phyloP scores from a whole-genome alignment of 2,797 vertebrate species.

The Betta splendens region DNA sequence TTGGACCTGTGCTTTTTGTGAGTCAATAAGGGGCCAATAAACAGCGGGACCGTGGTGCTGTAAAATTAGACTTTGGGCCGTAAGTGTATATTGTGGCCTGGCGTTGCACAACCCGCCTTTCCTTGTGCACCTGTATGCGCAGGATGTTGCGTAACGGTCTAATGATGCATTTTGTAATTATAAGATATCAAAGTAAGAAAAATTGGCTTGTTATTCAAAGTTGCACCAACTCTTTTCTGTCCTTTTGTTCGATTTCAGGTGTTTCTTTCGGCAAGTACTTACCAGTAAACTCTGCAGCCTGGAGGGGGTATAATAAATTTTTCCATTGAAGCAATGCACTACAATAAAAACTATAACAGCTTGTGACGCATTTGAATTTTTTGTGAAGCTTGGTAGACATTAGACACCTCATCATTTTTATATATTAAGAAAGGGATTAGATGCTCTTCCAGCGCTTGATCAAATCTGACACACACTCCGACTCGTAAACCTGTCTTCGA shows the following conservation, averaged over 20 bases:
- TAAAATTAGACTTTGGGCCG: slow-evolving; percentile 5
- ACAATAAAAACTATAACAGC: slow-evolving; percentile 3
- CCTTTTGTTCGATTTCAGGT: slow-evolving; percentile 15
- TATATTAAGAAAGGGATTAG: slow-evolving; percentile 40
- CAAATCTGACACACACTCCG: slow-evolving; percentile 30
- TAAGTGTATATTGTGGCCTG: slow-evolving; percentile 7
- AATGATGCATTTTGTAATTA: slow-evolving; percentile 40
- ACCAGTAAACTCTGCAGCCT: slow-evolving; percentile 1
- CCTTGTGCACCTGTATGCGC: slow-evolving; percentile 30
- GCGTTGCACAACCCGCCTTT: slow-evolving; percentile 31
- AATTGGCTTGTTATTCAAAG: slow-evolving; percentile 33
- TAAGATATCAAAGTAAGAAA: slow-evolving; percentile 34
- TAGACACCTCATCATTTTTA: slow-evolving; percentile 26
- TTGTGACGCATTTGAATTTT: slow-evolving; percentile 6
- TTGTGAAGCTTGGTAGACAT: slow-evolving; percentile 1
- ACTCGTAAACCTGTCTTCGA: slow-evolving; percentile 34
- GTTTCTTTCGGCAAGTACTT: background rate
- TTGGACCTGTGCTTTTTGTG: slow-evolving; percentile 7
- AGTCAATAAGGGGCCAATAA: background rate
- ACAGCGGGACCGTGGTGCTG: slow-evolving; percentile 9
- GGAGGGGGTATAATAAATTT: slow-evolving; percentile 7
- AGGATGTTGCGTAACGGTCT: slow-evolving; percentile 35
- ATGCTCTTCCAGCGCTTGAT: slow-evolving; percentile 27
- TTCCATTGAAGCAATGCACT: slow-evolving; percentile 16
- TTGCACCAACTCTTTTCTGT: background rate